Base-by-base conservation (phyloP, 2,888 invertebrate genomes). In the Zeuzera pyrina region DNA sequence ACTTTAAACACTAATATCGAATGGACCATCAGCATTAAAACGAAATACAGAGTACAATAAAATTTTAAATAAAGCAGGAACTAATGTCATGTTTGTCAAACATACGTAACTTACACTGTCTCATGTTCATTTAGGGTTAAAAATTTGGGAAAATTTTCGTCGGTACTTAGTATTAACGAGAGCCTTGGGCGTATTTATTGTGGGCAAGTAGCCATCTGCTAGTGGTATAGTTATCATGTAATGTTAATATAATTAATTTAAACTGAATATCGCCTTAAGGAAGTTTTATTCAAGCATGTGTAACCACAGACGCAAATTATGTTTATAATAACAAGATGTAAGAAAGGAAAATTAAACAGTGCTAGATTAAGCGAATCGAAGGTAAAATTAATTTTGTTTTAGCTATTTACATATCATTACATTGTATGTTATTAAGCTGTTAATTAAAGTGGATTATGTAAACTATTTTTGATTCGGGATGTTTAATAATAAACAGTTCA, bases 1-100 rank as follows among this genome's bases (percentile, higher is more conserved):
- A 59, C 57, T 58, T 61, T 55, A 59, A 63, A 46, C 45, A 57
- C 49, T 47, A 43, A 53, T 56, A 54, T 47, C 49, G 48, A 13
- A 43, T 59, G 67, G 67, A 68, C 68, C 56, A 43, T 46, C 44
- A 44, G 43, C 36, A 33, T 44, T 42, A n/a, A n/a, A n/a, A n/a
- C n/a, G n/a, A n/a, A n/a, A n/a, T n/a, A n/a, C n/a, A n/a, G n/a
- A n/a, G n/a, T n/a, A n/a, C n/a, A n/a, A n/a, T n/a, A n/a, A n/a
- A n/a, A n/a, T n/a, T n/a, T n/a, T n/a, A n/a, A n/a, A n/a, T n/a
- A n/a, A n/a, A n/a, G n/a, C n/a, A n/a, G n/a, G n/a, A n/a, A n/a
- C n/a, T n/a, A n/a, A n/a, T n/a, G n/a, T n/a, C n/a, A n/a, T n/a
- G n/a, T n/a, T n/a, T n/a, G n/a, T n/a, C n/a, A 19, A 19, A 19